These are phyloP conservation scores for Pyrrhosoma nymphula DNA, from an alignment of 2,888 invertebrate species.

Conservation along the genomic window DNA sequence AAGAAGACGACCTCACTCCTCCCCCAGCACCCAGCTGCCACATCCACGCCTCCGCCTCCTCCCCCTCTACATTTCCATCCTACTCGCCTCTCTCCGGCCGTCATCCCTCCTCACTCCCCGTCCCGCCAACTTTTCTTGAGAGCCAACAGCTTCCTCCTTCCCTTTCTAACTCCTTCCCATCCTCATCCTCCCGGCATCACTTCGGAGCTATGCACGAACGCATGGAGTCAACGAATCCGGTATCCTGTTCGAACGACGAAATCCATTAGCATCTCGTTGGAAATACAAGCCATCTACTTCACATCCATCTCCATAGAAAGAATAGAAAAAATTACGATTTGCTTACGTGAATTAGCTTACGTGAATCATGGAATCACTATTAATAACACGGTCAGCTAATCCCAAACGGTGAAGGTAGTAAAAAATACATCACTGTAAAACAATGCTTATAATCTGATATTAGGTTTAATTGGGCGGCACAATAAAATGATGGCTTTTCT, in stretches of 20 bases:
- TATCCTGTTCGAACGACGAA: neutral
- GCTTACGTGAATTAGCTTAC: too few relatives aligned
- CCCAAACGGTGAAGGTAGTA: too few relatives aligned
- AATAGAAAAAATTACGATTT: too few relatives aligned
- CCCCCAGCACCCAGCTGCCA: slow-evolving; percentile 14
- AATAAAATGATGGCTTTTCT: too few relatives aligned
- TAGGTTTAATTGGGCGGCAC: too few relatives aligned
- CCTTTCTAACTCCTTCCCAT: neutral
- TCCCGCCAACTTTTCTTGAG: neutral
- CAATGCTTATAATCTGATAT: too few relatives aligned
- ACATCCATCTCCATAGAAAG: too few relatives aligned
- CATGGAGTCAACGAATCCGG: slow-evolving; percentile 36
- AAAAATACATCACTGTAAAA: too few relatives aligned
- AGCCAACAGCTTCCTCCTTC: neutral
- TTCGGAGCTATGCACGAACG: neutral
- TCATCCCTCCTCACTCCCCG: neutral
- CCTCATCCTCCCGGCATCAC: neutral
- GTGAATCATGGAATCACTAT: too few relatives aligned
- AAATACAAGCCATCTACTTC: neutral
- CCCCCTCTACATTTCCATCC: neutral
- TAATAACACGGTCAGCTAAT: too few relatives aligned
- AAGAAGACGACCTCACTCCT: slow-evolving; percentile 42
- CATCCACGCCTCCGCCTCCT: neutral
- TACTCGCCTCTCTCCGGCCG: neutral
- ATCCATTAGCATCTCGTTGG: neutral